A percentile compares a stretch with the other conserved stretches of the same genome.
phyloP scores from a whole-genome alignment of 2,113 vertebrate genomes.

The Macquaria australasica region DNA sequence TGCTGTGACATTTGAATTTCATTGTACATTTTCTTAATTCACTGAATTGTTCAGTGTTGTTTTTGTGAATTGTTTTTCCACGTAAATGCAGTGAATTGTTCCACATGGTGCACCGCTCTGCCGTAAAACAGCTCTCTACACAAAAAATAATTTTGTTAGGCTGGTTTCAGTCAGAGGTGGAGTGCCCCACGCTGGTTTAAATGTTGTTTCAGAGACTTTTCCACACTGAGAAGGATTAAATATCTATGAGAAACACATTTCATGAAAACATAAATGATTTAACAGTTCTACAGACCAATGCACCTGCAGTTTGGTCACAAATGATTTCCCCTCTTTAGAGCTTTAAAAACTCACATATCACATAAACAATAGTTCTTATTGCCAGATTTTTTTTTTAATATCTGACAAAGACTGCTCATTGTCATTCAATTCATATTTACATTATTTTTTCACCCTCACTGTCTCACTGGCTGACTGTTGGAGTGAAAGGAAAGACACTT shows the following conservation, averaged over 20 bases:
- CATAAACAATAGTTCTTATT: background rate
- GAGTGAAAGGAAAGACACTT: too few relatives aligned
- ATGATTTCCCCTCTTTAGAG: background rate
- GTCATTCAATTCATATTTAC: background rate
- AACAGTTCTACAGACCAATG: background rate
- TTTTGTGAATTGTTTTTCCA: background rate
- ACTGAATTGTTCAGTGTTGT: background rate
- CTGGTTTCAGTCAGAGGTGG: background rate
- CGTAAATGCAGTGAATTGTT: background rate
- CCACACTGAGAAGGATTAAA: background rate
- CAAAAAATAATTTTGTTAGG: background rate
- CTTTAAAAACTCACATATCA: background rate
- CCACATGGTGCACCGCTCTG: background rate
- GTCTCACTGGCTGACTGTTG: too few relatives aligned
- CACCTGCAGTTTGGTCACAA: background rate
- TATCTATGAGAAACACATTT: conserved; percentile 9
- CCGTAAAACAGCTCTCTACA: background rate
- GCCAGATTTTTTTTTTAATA: background rate
- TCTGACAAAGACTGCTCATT: background rate
- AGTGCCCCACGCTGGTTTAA: background rate
- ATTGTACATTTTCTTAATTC: background rate
- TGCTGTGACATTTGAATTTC: background rate
- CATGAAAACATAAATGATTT: background rate
- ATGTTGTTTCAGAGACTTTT: background rate
- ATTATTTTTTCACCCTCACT: too few relatives aligned